phyloP scores from a whole-genome alignment of 2,797 vertebrate genomes.

The Threskiornis aethiopicus region DNA sequence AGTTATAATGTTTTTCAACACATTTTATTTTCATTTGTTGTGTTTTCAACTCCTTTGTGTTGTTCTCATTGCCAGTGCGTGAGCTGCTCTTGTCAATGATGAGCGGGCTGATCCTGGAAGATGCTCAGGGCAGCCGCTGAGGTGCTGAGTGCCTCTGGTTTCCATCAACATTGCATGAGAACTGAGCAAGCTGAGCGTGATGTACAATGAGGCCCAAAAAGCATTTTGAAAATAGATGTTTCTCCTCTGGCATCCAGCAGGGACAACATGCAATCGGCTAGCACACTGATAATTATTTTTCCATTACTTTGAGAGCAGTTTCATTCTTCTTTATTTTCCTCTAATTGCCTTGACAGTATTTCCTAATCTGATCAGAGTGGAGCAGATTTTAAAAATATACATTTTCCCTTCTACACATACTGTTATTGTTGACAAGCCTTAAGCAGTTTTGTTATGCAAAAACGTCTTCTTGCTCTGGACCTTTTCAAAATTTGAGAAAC shows the following conservation, averaged over 20 bases:
- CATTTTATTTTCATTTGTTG: neutral
- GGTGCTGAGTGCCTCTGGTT: neutral
- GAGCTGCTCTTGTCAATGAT: neutral
- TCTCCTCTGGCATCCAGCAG: constrained; percentile 1
- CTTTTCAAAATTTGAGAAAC: neutral
- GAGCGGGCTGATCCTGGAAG: neutral
- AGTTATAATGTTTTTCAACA: neutral
- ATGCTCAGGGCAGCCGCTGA: neutral
- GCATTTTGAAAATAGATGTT: neutral
- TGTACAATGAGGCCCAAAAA: neutral
- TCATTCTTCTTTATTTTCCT: constrained; percentile 36
- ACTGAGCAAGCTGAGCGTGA: neutral
- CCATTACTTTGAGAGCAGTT: constrained; percentile 24
- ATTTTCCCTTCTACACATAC: neutral
- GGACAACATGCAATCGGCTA: neutral
- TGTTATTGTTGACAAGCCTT: neutral
- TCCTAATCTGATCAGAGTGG: neutral
- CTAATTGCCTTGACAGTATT: constrained; percentile 7
- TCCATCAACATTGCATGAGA: neutral
- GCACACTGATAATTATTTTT: constrained; percentile 35
- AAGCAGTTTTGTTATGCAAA: neutral
- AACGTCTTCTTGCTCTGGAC: neutral
- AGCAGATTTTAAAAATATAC: neutral
- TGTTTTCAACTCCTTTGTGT: neutral
- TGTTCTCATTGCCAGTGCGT: neutral